Conservation (phyloP, 2,888 invertebrate species). For the Sacculina carcini region DNA sequence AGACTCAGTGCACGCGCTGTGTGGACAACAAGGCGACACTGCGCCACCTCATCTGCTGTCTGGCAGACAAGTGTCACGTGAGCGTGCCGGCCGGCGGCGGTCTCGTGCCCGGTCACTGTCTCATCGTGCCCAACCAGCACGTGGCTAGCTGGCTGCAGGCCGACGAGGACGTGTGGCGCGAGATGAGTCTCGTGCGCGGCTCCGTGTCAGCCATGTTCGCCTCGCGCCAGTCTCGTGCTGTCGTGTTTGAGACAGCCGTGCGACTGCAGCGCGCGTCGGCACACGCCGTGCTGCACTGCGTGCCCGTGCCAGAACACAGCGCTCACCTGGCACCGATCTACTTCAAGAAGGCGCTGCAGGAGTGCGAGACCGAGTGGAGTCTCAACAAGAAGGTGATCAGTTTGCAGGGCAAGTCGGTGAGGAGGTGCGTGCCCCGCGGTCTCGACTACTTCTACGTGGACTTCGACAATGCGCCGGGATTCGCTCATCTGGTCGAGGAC, state of each 20-base stretch:
- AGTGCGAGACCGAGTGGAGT: conserved; percentile 84
- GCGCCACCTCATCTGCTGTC: conserved; percentile 58
- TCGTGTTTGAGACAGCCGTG: conserved; percentile 72
- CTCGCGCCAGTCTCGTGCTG: conserved; percentile 39
- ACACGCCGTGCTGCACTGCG: conserved; percentile 67
- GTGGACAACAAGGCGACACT: conserved; percentile 48
- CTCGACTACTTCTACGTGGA: conserved; percentile 83
- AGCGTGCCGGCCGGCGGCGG: conserved; percentile 53
- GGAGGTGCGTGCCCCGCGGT: conserved; percentile 64
- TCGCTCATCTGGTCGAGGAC: conserved; percentile 91
- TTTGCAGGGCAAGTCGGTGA: conserved; percentile 37
- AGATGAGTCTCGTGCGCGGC: conserved; percentile 51
- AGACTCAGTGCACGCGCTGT: conserved; percentile 49
- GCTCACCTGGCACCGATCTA: conserved; percentile 81
- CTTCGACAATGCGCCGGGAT: conserved; percentile 66
- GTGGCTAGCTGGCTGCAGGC: conserved; percentile 45
- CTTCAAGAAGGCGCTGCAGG: conserved; percentile 89
- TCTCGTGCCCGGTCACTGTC: conserved; percentile 52
- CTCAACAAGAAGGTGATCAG: conserved; percentile 73
- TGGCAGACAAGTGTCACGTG: conserved; percentile 51
- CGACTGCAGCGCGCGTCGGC: conserved; percentile 38
- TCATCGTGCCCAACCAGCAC: conserved; percentile 61
- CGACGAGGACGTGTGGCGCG: conserved; percentile 85
- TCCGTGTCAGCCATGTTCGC: conserved; percentile 51
- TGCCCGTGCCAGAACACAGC: conserved; percentile 54